Conservation (phyloP, 1,140 invertebrate genomes). For the Pentalonia nigronervosa region DNA sequence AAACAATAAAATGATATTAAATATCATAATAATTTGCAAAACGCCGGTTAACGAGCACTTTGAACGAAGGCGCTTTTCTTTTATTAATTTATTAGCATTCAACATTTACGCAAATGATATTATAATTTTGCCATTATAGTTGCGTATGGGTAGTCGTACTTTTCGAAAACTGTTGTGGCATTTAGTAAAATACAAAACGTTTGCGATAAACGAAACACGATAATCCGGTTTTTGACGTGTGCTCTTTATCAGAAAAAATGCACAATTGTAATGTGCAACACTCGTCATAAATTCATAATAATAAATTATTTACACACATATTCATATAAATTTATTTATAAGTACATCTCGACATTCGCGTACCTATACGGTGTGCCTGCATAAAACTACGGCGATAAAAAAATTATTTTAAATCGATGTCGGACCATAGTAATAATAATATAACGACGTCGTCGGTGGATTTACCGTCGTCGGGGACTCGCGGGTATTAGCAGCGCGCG, state of each 20-base stretch:
- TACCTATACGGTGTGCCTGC: background rate
- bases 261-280: background rate
- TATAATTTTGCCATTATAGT: background rate
- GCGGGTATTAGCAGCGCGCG: too few species aligned
- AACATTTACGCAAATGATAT: background rate
- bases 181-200: background rate
- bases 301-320: background rate
- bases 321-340: too few species aligned
- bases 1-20: too few species aligned
- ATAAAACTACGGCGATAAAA: background rate
- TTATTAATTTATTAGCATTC: background rate
- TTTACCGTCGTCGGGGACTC: too few species aligned
- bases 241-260: background rate
- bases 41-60: background rate
- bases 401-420: background rate
- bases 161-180: background rate
- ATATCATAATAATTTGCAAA: background rate
- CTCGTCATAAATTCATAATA: background rate
- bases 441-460: too few species aligned
- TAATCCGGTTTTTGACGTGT: conserved; percentile 16
- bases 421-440: background rate
- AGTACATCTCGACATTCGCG: too few species aligned
- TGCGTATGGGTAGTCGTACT: background rate
- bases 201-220: background rate
- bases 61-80: background rate